Evolutionary conservation across 2,797 vertebrate genomes (phyloP), one percentile per base, ranked within the genome.

Genomic region (Apogon talboti): DNA sequence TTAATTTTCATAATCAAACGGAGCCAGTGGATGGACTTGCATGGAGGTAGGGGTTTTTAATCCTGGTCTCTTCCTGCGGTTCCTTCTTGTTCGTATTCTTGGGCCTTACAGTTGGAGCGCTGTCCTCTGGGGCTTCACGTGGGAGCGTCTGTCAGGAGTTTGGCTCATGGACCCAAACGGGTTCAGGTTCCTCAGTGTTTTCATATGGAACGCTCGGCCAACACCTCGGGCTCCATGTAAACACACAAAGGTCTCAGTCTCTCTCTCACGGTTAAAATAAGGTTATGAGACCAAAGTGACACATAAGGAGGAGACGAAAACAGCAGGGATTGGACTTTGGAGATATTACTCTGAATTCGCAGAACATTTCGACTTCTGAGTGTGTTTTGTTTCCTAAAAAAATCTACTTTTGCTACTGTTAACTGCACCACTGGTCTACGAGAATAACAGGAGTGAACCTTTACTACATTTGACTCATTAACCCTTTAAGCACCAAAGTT

Each of bases 161-260:
- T 93, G 92, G 91, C 92, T 90, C 71, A 19, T 49, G 69, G 63
- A 87, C 80, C 73, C 64, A 74, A 79, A 87, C 74, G 81, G 88
- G 83, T 91, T 93, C 78, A 81, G 79, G 86, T 91, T 92, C 76
- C 87, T 89, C 68, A 82, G 78, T 88, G 83, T 91, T 93, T 93
- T 93, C 82, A 87, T 91, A 91, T 88, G 88, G 92, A 93, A 92
- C 74, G 82, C 85, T 91, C 83, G 90, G 92, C 91, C 92, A 93
- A 91, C 91, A 93, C 92, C 92, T 94, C 84, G 33, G 86, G 87
- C 88, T 91, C 87, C 69, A 65, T 82, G 76, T 88, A 82, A 92
- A 91, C 80, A 84, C 81, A 85, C 84, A 89, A 91, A 89, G 76
- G 57, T 64, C 69, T 67, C 43, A 24, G 24, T 59, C 19, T 61